Evolutionary conservation across 2,888 invertebrate genomes (phyloP).

Genomic region (Platynereis dumerilii): DNA sequence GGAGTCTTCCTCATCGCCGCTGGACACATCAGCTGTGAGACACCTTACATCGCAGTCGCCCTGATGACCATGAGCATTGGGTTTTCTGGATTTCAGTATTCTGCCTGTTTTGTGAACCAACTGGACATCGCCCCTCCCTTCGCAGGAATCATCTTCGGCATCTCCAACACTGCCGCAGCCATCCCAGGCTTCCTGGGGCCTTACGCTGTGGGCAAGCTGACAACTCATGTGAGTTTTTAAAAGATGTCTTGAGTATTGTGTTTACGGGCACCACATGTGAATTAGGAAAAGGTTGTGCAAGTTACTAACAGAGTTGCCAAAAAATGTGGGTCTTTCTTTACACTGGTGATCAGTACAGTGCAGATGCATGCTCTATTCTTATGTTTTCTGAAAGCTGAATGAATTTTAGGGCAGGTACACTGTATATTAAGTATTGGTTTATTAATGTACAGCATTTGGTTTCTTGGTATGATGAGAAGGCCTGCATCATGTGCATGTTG

Average conservation of each 20-base stretch:
- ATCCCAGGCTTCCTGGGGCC: constrained; percentile 41
- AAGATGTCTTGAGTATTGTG: too few species aligned
- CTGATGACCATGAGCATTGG: constrained; percentile 95
- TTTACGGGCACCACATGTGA: neutral
- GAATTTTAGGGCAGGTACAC: too few species aligned
- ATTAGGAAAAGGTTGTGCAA: too few species aligned
- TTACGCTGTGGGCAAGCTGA: constrained; percentile 32
- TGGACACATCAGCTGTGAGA: constrained; percentile 33
- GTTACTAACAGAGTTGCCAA: too few species aligned
- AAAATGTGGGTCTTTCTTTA: too few species aligned
- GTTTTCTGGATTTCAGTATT: constrained; percentile 83
- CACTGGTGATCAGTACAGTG: too few species aligned
- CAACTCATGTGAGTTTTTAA: constrained; percentile 28
- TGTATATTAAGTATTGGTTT: too few species aligned
- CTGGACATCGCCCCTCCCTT: constrained; percentile 43
- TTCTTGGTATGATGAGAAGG: too few species aligned
- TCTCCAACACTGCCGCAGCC: constrained; percentile 42
- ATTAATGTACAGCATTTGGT: too few species aligned
- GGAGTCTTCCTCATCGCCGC: constrained; percentile 29
- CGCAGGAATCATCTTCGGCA: constrained; percentile 41
- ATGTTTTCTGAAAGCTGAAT: too few species aligned
- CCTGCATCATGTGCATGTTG: too few species aligned
- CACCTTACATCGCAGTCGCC: constrained; percentile 71
- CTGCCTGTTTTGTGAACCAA: constrained; percentile 39
- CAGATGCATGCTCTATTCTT: too few species aligned